A percentile compares a stretch with the other conserved stretches of the same genome.
phyloP scores from a whole-genome alignment of 2,797 vertebrate genomes.

The Threskiornis aethiopicus region DNA sequence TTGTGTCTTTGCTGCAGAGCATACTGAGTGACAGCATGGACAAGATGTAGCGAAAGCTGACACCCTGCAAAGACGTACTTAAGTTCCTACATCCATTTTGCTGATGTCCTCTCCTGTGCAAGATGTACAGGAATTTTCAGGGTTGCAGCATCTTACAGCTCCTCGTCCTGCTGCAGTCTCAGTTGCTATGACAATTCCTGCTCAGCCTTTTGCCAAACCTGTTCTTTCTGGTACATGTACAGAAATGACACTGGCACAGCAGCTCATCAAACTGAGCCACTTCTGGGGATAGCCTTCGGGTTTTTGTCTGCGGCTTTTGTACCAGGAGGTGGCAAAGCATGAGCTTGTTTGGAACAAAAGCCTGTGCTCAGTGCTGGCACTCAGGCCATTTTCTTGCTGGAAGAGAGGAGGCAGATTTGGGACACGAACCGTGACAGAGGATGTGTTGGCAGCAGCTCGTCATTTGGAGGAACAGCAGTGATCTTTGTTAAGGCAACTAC shows the following conservation, averaged over 20 bases:
- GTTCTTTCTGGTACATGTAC: background rate
- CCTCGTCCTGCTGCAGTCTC: background rate
- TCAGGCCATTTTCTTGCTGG: background rate
- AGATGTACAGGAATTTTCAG: background rate
- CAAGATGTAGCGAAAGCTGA: background rate
- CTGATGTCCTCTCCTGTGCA: background rate
- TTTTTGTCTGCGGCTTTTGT: background rate
- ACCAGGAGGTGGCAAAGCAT: background rate
- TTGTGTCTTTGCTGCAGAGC: background rate
- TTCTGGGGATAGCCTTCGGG: background rate
- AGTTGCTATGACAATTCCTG: constrained; percentile 23
- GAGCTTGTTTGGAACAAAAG: background rate
- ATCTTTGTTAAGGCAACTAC: background rate
- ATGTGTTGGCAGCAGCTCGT: constrained; percentile 1
- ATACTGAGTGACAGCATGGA: background rate
- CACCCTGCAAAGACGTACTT: background rate
- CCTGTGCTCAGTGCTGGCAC: background rate
- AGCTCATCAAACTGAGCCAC: background rate
- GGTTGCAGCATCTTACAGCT: background rate
- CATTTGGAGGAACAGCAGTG: background rate
- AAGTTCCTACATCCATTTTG: background rate
- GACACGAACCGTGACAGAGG: background rate
- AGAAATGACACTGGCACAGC: background rate
- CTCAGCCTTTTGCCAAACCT: background rate
- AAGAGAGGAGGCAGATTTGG: background rate